Evolutionary conservation across 2,797 vertebrate species (phyloP), one percentile per base, ranked within the genome.

Genomic region (Australoheros facetus): DNA sequence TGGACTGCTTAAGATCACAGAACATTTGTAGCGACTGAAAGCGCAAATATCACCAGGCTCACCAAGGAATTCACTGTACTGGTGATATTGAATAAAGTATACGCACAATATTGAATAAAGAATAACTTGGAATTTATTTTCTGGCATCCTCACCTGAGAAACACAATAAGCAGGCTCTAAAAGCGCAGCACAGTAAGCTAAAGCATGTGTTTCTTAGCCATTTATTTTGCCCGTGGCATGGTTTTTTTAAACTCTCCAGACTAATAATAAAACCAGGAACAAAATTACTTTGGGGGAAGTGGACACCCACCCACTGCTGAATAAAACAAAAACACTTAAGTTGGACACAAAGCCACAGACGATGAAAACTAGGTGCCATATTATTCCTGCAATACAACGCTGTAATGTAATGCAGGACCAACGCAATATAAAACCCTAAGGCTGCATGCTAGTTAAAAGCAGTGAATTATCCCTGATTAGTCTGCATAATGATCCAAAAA

Each of bases 81-180:
- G 37, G 14, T 45, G 19, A 64, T 78, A 83, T 62, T 82, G 73
- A 86, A 87, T 64, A 74, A 88, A 82, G 79, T 26, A 74, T 45
- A 81, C 62, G 80, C 51, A 19, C 64, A 54, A 64, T 78, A 83
- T 64, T 83, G 71, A 85, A 87, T 66, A 73, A 88, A 82, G 72
- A 26, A 73, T 48, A 82, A 80, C 51, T 71, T 26, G 58, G 81
- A 64, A 79, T 89, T 83, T 84, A 78, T 83, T 85, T 80, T 75
- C 83, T 86, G 83, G 81, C 73, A 39, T 87, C 74, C 69, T 90
- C 56, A 79, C 74, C 73, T 79, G 19, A 85, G 77, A 71, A 87
- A 82, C 55, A 62, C 86, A 89, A 85, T 84, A 87, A 79, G 71
- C 23, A 34, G 83, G 76, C 53, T 86, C 70, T 73, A 56, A 81